These are phyloP conservation scores for Sinhomidia bicolor DNA, from an alignment of 2,888 invertebrate genomes.

Conservation along the genomic window DNA sequence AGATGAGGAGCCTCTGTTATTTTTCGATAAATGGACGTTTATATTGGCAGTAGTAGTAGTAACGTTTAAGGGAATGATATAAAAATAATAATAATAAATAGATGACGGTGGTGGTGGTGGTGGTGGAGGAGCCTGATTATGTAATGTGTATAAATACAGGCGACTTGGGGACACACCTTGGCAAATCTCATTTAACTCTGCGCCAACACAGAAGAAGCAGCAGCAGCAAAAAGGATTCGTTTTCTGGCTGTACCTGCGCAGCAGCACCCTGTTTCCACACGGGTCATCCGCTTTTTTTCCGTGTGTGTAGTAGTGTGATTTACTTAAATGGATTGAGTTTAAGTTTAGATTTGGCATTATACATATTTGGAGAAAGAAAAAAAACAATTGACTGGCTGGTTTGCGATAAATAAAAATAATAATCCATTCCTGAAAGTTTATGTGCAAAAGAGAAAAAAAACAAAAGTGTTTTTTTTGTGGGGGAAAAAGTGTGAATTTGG, in stretches of 20 bases:
- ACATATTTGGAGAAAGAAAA: not conserved
- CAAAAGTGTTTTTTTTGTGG: not conserved
- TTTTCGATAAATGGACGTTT: slow-evolving; percentile 19
- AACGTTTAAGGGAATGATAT: slow-evolving; percentile 47
- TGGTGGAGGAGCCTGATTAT: slow-evolving; percentile 52
- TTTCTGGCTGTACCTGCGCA: not conserved
- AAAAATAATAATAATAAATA: not conserved
- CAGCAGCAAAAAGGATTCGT: not conserved
- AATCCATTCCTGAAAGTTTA: slow-evolving; percentile 47
- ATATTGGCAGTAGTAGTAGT: not conserved
- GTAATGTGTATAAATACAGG: slow-evolving; percentile 74
- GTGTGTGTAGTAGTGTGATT: not conserved
- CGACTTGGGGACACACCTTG: slow-evolving; percentile 73
- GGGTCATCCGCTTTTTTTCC: slow-evolving; percentile 13
- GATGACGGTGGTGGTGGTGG: slow-evolving; percentile 36
- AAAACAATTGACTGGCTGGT: too few species aligned
- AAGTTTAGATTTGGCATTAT: not conserved
- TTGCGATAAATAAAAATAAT: too few species aligned
- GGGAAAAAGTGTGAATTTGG: not conserved
- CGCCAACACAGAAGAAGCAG: not conserved
- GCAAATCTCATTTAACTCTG: slow-evolving; percentile 72
- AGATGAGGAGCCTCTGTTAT: not conserved
- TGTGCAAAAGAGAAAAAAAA: not conserved
- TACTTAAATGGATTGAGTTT: not conserved
- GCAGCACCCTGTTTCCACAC: not conserved